phyloP scores from a whole-genome alignment of 2,797 vertebrate genomes.

The Acipenser oxyrinchus region DNA sequence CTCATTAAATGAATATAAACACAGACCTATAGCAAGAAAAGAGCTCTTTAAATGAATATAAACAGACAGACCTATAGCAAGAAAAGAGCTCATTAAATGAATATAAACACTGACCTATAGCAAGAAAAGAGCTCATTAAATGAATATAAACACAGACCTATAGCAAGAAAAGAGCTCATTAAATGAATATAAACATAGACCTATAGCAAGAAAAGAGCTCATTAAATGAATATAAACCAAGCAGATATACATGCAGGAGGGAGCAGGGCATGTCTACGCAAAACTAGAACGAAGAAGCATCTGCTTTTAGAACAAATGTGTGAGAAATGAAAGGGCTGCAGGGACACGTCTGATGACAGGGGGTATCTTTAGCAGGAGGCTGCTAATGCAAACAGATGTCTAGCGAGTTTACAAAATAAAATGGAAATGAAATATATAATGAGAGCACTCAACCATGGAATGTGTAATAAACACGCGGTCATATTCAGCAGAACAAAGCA shows the following conservation, averaged over 20 bases:
- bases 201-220: background rate
- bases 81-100: background rate
- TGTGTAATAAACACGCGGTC: no score
- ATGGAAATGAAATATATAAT: no score
- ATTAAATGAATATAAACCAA: background rate
- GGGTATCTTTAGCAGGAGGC: no score
- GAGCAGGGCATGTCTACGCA: background rate
- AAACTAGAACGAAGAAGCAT: background rate
- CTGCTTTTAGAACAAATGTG: no score
- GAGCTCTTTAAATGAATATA: no score
- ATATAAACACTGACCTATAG: background rate
- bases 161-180: background rate
- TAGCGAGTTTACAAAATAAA: no score
- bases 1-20: no score
- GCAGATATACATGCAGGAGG: background rate
- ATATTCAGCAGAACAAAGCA: no score
- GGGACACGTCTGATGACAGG: no score
- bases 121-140: no score
- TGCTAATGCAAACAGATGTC: no score
- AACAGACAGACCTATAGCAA: background rate
- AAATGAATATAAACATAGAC: background rate
- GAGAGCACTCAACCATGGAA: no score
- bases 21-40: background rate
- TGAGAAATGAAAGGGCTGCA: background rate
- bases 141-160: background rate